A percentile compares a stretch with the other conserved stretches of the same genome.
Evolutionary conservation across 2,113 vertebrate genomes (phyloP).

Genomic region (Tragelaphus imberbis): DNA sequence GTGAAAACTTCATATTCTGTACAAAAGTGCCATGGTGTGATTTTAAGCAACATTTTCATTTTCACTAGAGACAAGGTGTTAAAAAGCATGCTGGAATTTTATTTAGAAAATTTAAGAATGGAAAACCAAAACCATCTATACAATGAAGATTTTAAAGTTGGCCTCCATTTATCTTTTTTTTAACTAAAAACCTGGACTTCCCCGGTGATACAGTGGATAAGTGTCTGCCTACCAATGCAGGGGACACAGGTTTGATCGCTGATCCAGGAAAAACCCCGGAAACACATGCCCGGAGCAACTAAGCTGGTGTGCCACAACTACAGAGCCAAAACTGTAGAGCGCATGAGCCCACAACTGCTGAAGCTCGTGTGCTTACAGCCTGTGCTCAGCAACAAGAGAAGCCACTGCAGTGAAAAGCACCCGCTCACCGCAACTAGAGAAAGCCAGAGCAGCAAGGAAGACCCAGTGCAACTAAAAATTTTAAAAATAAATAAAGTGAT

Average conservation of each 20-base stretch:
- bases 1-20: slow-evolving; percentile 39
- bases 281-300: background rate
- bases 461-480: background rate
- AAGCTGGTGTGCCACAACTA: background rate
- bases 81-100: slow-evolving; percentile 31
- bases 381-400: background rate
- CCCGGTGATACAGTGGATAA: background rate
- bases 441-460: background rate
- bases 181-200: background rate
- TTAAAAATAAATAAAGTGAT: background rate
- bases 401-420: background rate
- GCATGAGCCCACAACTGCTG: background rate
- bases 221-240: background rate
- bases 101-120: slow-evolving; percentile 28
- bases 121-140: background rate
- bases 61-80: slow-evolving; percentile 40
- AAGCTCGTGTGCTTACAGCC: background rate
- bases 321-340: background rate
- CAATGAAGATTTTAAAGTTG: background rate
- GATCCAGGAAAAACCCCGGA: rapidly evolving
- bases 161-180: background rate
- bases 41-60: slow-evolving; percentile 62
- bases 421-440: rapidly evolving
- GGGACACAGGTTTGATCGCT: background rate
- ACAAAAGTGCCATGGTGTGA: slow-evolving; percentile 37